These are phyloP conservation scores for Acleris literana DNA, from an alignment of 2,888 invertebrate species.

Conservation along the genomic window DNA sequence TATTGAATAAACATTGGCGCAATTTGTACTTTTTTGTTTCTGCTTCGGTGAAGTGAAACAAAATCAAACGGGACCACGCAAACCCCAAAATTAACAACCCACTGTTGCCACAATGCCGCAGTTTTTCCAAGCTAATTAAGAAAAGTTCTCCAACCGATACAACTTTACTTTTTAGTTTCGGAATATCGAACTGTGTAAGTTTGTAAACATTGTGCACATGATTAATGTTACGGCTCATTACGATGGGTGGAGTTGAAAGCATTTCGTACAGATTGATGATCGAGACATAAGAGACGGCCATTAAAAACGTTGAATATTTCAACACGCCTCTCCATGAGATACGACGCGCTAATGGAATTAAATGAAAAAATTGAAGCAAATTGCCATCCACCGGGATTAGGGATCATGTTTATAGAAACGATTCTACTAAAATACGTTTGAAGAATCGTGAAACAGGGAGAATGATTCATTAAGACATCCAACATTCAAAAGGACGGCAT, in stretches of 20 bases:
- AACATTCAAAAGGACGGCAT: neutral
- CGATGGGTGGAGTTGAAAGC: conserved; percentile 51
- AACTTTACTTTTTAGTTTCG: neutral
- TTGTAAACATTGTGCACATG: conserved; percentile 36
- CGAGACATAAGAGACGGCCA: conserved; percentile 34
- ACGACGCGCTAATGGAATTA: conserved; percentile 7
- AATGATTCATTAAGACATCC: neutral
- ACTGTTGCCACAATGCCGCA: neutral
- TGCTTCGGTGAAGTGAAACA: no score
- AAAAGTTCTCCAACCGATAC: neutral
- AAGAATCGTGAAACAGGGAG: neutral
- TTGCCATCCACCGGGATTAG: no score
- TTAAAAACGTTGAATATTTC: conserved; percentile 26
- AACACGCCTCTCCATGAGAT: conserved; percentile 15
- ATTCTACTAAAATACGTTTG: no score
- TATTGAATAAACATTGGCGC: no score
- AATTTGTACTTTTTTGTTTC: no score
- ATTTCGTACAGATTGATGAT: conserved; percentile 58
- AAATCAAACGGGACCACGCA: neutral
- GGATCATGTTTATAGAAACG: no score
- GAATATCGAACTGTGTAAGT: conserved; percentile 22
- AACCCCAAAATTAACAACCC: conserved; percentile 1
- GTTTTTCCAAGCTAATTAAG: neutral
- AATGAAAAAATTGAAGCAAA: conserved; percentile 1
- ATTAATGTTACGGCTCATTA: conserved; percentile 53